Evolutionary conservation across 30 jellyfish, hydroid and myxozoan genomes (phyloP).

Genomic region (Phacellophora camtschatica): DNA sequence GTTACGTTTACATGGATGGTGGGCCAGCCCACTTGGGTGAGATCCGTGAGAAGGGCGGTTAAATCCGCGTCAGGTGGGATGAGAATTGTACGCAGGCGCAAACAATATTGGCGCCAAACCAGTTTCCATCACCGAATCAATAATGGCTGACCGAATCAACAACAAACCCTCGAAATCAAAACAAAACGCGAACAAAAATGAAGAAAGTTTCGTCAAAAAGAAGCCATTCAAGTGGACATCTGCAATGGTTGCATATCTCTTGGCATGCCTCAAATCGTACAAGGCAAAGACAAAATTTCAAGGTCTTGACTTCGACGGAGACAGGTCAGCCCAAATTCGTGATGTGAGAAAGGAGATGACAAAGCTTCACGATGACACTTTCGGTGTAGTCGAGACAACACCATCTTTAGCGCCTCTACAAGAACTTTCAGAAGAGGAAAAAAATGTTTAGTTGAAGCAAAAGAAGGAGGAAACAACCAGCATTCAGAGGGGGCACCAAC

Average conservation of each 20-base stretch:
- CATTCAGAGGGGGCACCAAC: background rate
- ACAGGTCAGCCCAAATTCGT: background rate
- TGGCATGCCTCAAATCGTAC: constrained; percentile 10
- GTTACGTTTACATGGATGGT: too few relatives aligned
- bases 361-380: background rate
- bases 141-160: constrained; percentile 4
- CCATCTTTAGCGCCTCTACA: constrained; percentile 16
- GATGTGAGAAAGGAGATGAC: constrained; percentile 32
- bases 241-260: constrained; percentile 8
- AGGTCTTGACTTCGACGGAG: constrained; percentile 36
- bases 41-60: constrained; percentile 22
- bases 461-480: background rate
- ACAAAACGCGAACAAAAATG: too few relatives aligned
- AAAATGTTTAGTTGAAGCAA: background rate
- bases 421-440: constrained; percentile 10
- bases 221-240: constrained; percentile 21
- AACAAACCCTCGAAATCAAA: background rate
- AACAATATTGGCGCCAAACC: constrained; percentile 23
- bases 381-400: constrained; percentile 14
- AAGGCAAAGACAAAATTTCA: background rate
- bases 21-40: background rate
- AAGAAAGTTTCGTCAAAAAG: background rate
- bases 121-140: background rate
- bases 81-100: constrained; percentile 17
- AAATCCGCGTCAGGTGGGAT: constrained; percentile 27